Conservation (phyloP, 2,113 vertebrate genomes). For the Trematocara variabile region DNA sequence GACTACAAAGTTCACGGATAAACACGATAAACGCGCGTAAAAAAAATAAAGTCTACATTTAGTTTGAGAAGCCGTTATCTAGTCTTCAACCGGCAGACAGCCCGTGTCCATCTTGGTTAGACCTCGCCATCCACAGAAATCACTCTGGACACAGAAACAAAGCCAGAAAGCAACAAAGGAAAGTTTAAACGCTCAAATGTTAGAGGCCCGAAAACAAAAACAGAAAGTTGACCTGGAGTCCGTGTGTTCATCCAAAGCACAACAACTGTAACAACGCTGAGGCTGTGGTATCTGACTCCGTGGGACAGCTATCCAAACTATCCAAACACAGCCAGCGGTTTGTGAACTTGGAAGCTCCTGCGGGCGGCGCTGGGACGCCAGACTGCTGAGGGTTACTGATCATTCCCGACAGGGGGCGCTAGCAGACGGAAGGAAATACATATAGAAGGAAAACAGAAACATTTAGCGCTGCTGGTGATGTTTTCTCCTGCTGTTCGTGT, state of each 20-base stretch:
- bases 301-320: background rate
- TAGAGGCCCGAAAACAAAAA: background rate
- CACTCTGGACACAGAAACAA: background rate
- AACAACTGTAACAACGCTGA: background rate
- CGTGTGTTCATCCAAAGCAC: background rate
- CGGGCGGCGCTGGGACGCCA: constrained; percentile 23
- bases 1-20: background rate
- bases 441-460: background rate
- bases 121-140: constrained; percentile 14
- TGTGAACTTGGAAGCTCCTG: constrained; percentile 42
- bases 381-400: background rate
- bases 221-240: background rate
- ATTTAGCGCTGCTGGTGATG: background rate
- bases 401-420: constrained; percentile 4
- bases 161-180: background rate
- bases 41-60: constrained; percentile 1
- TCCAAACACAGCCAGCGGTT: constrained; percentile 10
- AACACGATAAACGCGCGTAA: background rate
- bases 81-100: constrained; percentile 30
- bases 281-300: background rate
- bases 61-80: constrained; percentile 6
- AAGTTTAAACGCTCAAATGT: background rate
- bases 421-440: background rate
- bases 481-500: background rate
- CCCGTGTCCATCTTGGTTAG: constrained; percentile 56